These are phyloP conservation scores for Drosophila burlai DNA, from an alignment of 1,140 invertebrate genomes.

Conservation along the genomic window DNA sequence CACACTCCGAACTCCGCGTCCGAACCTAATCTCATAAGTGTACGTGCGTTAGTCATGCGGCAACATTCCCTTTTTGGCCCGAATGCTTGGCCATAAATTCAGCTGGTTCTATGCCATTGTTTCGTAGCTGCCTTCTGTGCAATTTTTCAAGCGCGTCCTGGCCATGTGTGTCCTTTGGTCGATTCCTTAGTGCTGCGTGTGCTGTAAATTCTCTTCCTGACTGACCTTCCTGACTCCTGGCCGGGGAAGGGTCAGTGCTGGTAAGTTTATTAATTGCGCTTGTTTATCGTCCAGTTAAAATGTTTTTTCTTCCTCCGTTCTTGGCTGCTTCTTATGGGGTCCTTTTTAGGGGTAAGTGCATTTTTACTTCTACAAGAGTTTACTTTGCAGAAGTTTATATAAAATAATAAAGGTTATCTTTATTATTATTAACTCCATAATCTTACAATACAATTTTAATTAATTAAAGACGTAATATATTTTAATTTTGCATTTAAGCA, in stretches of 20 bases:
- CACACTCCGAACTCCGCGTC: constrained; percentile 8
- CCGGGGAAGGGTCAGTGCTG: constrained; percentile 61
- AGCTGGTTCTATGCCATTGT: constrained; percentile 57
- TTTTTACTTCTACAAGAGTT: not conserved
- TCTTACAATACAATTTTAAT: no score
- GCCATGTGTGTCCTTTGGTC: constrained; percentile 53
- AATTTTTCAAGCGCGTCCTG: constrained; percentile 73
- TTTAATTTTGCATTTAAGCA: not conserved
- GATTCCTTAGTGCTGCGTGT: constrained; percentile 42
- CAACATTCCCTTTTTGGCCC: constrained; percentile 54
- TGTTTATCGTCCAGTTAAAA: constrained; percentile 77
- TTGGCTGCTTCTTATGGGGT: not conserved
- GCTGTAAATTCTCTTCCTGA: constrained; percentile 55
- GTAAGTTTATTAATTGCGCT: constrained; percentile 79
- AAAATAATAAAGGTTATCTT: no score
- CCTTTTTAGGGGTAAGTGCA: not conserved
- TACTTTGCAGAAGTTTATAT: not conserved
- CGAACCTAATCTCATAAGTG: constrained; percentile 75
- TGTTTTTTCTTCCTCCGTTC: constrained; percentile 16
- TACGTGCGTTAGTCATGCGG: constrained; percentile 78
- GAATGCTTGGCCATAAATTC: constrained; percentile 77
- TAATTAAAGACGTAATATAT: not conserved
- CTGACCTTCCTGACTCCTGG: constrained; percentile 21
- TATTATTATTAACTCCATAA: no score
- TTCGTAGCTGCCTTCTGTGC: constrained; percentile 49